Base-by-base conservation (phyloP, 2,888 invertebrate species). In the Piscicola geometra region DNA sequence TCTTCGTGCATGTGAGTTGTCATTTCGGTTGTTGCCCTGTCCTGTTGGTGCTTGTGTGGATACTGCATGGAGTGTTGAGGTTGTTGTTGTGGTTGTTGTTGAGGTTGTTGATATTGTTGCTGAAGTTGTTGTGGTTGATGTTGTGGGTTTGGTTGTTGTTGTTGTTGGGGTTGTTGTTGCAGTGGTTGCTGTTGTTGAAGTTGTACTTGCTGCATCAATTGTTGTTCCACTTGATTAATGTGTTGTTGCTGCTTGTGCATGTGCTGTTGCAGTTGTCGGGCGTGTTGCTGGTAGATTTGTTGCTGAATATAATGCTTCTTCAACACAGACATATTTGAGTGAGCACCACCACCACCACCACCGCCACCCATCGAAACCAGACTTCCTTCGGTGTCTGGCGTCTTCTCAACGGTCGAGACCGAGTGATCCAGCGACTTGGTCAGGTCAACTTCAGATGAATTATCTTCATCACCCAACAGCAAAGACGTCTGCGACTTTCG, bases 261-360 rank as follows among this genome's bases (percentile, higher is more conserved):
- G 64, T 35, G 30, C n/a, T 60, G 50, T 73, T 33, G 52, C 56
- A 35, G 25, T 36, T 73, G 73, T 35, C 28, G 33, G 1, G 35
- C 21, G 25, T 73, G 60, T 73, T 73, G 73, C 35, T 73, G 73
- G 28, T 33, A 32, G 25, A 35, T n/a, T 56, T 72, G 72, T 72
- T 72, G 72, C 35, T 73, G 73, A 3, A 56, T 3, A 56, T 56
- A 56, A n/a, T 56, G 60, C 25, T 56, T 56, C n/a, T 56, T 56
- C n/a, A 56, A n/a, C 5, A 56, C 25, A 25, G 60, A 56, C 60
- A 56, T 5, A n/a, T 56, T 56, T 5, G 60, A 25, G 41, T 41
- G 5, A 9, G 9, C 41, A n/a, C n/a, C n/a, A n/a, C n/a, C n/a
- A n/a, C n/a, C n/a, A n/a, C n/a, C n/a, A n/a, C n/a, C n/a, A n/a